These are phyloP conservation scores for Tiliacea citrago DNA, from an alignment of 2,888 invertebrate genomes.

Conservation along the genomic window DNA sequence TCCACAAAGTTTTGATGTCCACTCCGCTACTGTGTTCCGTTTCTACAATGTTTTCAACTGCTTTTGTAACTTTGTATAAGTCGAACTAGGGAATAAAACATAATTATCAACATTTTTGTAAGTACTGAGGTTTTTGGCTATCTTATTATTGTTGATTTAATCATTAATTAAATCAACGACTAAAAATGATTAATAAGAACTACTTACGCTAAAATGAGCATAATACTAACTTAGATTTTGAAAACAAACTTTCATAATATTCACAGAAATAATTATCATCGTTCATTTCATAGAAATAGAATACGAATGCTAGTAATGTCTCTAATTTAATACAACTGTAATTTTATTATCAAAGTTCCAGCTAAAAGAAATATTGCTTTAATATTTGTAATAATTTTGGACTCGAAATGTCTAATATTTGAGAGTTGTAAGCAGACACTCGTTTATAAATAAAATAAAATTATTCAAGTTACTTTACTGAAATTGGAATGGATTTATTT, in stretches of 20 bases:
- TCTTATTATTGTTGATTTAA: no score
- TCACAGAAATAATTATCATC: background rate
- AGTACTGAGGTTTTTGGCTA: background rate
- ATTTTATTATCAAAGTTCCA: constrained; percentile 27
- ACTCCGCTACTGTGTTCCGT: constrained; percentile 27
- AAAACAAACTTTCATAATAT: background rate
- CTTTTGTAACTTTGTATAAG: constrained; percentile 19
- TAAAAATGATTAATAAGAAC: background rate
- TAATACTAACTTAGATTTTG: background rate
- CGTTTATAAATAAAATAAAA: constrained; percentile 32
- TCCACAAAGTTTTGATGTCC: constrained; percentile 45
- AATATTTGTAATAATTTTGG: constrained; percentile 13
- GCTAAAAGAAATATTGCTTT: constrained; percentile 11
- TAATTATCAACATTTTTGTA: background rate
- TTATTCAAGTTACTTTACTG: constrained; percentile 25
- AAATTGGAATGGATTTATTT: constrained; percentile 44
- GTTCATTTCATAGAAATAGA: constrained; percentile 5
- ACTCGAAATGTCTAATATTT: background rate
- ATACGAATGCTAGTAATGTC: background rate
- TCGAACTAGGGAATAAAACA: background rate
- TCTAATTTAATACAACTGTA: constrained; percentile 11
- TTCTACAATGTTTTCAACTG: constrained; percentile 25
- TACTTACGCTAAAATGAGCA: background rate
- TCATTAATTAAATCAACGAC: background rate
- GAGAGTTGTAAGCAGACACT: constrained; percentile 19